Conservation (phyloP, 1,140 invertebrate genomes). For the Zaprionus davidi region DNA sequence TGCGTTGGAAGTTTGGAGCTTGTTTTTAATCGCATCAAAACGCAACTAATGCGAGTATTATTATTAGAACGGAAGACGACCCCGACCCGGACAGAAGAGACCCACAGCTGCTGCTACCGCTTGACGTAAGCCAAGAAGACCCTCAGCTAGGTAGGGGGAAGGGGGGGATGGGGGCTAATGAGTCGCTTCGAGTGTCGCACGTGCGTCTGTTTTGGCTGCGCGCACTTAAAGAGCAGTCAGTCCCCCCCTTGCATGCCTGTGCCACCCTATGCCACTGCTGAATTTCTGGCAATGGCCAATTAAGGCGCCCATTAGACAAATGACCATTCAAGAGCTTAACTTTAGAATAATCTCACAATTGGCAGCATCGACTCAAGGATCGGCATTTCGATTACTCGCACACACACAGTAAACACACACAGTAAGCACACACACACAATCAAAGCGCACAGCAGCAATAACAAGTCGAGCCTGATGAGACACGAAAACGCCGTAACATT, state of each 20-base stretch:
- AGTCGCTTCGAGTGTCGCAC: slow-evolving; percentile 75
- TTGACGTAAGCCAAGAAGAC: slow-evolving; percentile 24
- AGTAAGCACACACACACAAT: not conserved
- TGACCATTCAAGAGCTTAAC: slow-evolving; percentile 61
- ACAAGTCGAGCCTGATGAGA: slow-evolving; percentile 8
- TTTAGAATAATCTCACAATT: slow-evolving; percentile 42
- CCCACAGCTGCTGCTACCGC: slow-evolving; percentile 38
- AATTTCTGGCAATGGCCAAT: slow-evolving; percentile 50
- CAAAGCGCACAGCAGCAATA: slow-evolving; percentile 5
- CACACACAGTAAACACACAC: not conserved
- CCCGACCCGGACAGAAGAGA: not conserved
- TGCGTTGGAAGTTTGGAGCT: slow-evolving; percentile 35
- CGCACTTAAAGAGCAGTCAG: slow-evolving; percentile 50
- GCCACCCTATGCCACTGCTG: not conserved
- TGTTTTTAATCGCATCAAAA: slow-evolving; percentile 74
- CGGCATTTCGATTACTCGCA: not conserved
- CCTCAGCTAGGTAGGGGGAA: not conserved
- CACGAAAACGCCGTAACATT: slow-evolving; percentile 33
- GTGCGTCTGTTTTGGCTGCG: slow-evolving; percentile 58
- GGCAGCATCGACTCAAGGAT: slow-evolving; percentile 41
- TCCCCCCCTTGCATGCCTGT: too few species aligned
- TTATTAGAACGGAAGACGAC: slow-evolving; percentile 68
- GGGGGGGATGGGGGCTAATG: slow-evolving; percentile 62
- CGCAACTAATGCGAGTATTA: slow-evolving; percentile 77
- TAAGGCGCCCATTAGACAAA: slow-evolving; percentile 67